phyloP scores from a whole-genome alignment of 2,888 invertebrate species.

The Drosophila nr. fundita region DNA sequence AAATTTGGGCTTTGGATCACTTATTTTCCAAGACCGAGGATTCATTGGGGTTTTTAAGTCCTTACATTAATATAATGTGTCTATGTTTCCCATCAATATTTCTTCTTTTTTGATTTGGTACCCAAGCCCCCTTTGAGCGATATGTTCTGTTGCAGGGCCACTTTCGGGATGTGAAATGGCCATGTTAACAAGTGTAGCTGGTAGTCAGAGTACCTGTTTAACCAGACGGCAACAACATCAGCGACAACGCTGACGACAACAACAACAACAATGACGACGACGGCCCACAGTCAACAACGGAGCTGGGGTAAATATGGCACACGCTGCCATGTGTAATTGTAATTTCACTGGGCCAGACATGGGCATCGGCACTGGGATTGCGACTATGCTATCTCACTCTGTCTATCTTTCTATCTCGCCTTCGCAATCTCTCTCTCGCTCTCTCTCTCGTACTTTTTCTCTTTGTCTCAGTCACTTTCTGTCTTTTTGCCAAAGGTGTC shows the following conservation, averaged over 20 bases:
- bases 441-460: not conserved
- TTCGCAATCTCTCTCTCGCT: not conserved
- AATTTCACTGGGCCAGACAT: conserved; percentile 68
- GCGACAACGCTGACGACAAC: conserved; percentile 54
- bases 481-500: conserved; percentile 65
- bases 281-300: conserved; percentile 60
- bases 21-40: not conserved
- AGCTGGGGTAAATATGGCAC: conserved; percentile 71
- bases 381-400: conserved; percentile 15
- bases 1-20: not conserved
- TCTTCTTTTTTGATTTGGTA: not conserved
- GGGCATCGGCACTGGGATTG: conserved; percentile 22
- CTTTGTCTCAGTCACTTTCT: conserved; percentile 27
- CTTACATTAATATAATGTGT: not conserved
- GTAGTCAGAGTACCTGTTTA: conserved; percentile 78
- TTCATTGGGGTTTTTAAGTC: not conserved
- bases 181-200: conserved; percentile 78
- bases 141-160: conserved; percentile 45
- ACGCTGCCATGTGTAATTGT: conserved; percentile 75
- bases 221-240: conserved; percentile 69
- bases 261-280: conserved; percentile 31
- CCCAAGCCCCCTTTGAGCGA: not conserved
- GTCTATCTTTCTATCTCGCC: not conserved
- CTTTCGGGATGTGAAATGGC: conserved; percentile 29
- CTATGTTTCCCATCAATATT: not conserved